Evolutionary conservation across 2,113 vertebrate genomes (phyloP), one percentile per base, ranked within the genome.

Genomic region (Gobius niger): DNA sequence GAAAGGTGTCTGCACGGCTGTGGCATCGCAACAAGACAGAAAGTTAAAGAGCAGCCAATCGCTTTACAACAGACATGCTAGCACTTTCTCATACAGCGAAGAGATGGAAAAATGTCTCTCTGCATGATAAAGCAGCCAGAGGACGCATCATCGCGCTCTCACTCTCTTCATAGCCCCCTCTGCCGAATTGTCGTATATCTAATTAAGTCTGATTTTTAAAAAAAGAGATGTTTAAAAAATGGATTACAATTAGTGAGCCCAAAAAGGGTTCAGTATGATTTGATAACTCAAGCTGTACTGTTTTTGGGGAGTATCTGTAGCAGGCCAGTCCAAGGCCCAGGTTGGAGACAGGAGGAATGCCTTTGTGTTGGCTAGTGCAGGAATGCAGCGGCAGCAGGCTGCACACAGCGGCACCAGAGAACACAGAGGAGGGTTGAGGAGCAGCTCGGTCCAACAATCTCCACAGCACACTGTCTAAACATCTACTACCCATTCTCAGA

Each of bases 1-100:
- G 85, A 89, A 92, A 92, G 91, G 91, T 93, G 91, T 92, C 90
- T 91, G 91, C 84, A 85, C 76, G 89, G 77, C 87, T 86, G 85
- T 89, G 85, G 87, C 86, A 88, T 90, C 87, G 87, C 77, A 91
- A 77, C 76, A 77, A 84, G 86, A 78, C 79, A 85, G 75, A 79
- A 46, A 82, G 82, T 65, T 72, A 66, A 70, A 85, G 82, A 82
- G 74, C 80, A 40, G 85, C 24, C 71, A 78, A 87, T 81, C 4
- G 54, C 42, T 54, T 73, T 49, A 63, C 72, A 82, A 75, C 24
- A 71, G 70, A 79, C 75, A 49, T 62, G 81, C 70, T 81, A 78
- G 70, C 76, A 47, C 71, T 84, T 82, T 79, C 67, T 47, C 54
- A 50, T 73, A 67, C 60, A 74, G 60, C 75, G 57, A 68, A 63